Percentiles rank a stretch among this genome's conserved stretches.
phyloP scores from a whole-genome alignment of 2,797 vertebrate species.

The Zonotrichia albicollis region DNA sequence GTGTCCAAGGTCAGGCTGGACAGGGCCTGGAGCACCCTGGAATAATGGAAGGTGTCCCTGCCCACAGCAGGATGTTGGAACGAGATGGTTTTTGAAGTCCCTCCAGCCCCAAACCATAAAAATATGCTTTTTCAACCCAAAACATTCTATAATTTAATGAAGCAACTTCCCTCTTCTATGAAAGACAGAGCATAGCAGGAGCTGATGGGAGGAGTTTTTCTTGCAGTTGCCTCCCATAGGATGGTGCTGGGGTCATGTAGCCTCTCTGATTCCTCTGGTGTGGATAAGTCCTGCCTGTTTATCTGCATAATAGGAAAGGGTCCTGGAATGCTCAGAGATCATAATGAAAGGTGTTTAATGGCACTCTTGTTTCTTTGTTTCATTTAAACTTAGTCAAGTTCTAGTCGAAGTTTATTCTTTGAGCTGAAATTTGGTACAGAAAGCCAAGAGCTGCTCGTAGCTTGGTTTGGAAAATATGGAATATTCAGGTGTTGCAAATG shows the following conservation, averaged over 20 bases:
- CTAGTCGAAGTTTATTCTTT: background rate
- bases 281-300: background rate
- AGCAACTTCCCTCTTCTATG: background rate
- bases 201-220: background rate
- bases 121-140: background rate
- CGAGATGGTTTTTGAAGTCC: rapidly evolving
- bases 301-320: background rate
- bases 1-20: background rate
- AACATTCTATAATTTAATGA: background rate
- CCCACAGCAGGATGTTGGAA: rapidly evolving
- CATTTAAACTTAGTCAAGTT: background rate
- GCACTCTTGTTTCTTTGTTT: background rate
- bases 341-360: background rate
- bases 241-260: rapidly evolving
- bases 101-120: background rate
- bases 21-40: rapidly evolving
- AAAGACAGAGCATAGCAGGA: background rate
- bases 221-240: background rate
- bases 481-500: rapidly evolving
- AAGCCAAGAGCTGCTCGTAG: background rate
- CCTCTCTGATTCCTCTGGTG: background rate
- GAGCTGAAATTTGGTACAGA: background rate
- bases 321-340: background rate
- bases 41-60: rapidly evolving
- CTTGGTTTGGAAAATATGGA: background rate